Percentiles rank a stretch among this genome's conserved stretches.
Evolutionary conservation across 2,888 invertebrate genomes (phyloP).

Genomic region (Drosophila subquinaria): DNA sequence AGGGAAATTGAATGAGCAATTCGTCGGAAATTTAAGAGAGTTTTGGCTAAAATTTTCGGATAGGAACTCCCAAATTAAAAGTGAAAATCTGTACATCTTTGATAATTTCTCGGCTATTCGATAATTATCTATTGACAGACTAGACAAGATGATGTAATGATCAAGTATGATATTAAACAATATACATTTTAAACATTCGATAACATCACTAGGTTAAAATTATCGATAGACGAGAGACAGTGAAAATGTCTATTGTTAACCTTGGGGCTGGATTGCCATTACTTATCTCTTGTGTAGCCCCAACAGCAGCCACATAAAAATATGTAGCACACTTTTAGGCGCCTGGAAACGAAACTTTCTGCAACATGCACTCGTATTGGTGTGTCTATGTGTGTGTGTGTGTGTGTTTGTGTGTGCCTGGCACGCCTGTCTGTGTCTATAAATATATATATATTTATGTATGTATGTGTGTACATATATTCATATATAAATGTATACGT

Average conservation of each 20-base stretch:
- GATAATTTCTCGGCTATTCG: too few species aligned
- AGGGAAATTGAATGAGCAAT: too few species aligned
- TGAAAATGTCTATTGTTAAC: slow-evolving; percentile 29
- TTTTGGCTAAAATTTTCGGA: too few species aligned
- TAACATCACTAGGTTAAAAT: slow-evolving; percentile 1
- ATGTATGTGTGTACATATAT: slow-evolving; percentile 24
- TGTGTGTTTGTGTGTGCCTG: slow-evolving; percentile 14
- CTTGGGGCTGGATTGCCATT: slow-evolving; percentile 27
- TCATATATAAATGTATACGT: slow-evolving; percentile 20
- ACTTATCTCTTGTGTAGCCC: slow-evolving; percentile 17
- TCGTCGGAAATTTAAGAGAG: too few species aligned
- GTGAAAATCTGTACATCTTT: too few species aligned
- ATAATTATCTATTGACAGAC: too few species aligned
- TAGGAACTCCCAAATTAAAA: too few species aligned
- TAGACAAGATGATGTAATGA: neutral
- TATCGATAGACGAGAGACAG: slow-evolving; percentile 20
- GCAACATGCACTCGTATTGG: slow-evolving; percentile 4
- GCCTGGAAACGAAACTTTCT: slow-evolving; percentile 20
- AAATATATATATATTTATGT: slow-evolving; percentile 20
- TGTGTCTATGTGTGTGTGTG: slow-evolving; percentile 2
- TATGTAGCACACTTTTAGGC: slow-evolving; percentile 48
- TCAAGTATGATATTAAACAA: neutral
- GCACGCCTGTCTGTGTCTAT: slow-evolving; percentile 20
- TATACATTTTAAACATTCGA: slow-evolving; percentile 1
- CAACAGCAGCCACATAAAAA: slow-evolving; percentile 18